Evolutionary conservation across 2,797 vertebrate genomes (phyloP).

Genomic region (Smutsia gigantea): DNA sequence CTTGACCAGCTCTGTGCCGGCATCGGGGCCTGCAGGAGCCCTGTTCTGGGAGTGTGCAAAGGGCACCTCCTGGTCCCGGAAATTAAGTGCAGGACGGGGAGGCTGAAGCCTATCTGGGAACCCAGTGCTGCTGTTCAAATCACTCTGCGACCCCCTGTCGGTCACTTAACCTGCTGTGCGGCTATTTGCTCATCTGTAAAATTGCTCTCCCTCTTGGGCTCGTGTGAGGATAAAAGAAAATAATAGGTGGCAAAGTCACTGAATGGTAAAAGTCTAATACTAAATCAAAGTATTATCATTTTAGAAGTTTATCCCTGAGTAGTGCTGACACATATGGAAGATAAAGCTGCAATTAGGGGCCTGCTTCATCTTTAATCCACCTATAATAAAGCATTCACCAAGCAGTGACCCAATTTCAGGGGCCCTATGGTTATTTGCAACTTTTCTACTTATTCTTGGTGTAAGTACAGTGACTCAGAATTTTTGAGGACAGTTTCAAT

Average conservation of each 20-base stretch:
- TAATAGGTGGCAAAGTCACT: slow-evolving; percentile 79
- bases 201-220: slow-evolving; percentile 76
- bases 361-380: slow-evolving; percentile 72
- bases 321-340: slow-evolving; percentile 71
- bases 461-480: not conserved
- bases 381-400: slow-evolving; percentile 59
- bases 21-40: not conserved
- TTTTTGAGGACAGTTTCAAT: slow-evolving; percentile 43
- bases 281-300: slow-evolving; percentile 82
- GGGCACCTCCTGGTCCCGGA: not conserved
- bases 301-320: slow-evolving; percentile 77
- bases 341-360: slow-evolving; percentile 75
- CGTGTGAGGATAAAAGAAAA: slow-evolving; percentile 77
- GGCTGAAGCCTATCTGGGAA: not conserved
- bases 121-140: slow-evolving; percentile 62
- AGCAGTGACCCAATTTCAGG: slow-evolving; percentile 70
- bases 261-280: slow-evolving; percentile 78
- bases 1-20: not conserved
- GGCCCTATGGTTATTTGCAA: slow-evolving; percentile 47
- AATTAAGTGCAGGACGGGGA: not conserved
- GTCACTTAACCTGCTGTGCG: slow-evolving; percentile 76
- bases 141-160: slow-evolving; percentile 65
- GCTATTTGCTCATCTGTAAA: slow-evolving; percentile 80
- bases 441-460: slow-evolving; percentile 57
- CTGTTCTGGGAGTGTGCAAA: not conserved